A percentile compares a stretch with the other conserved stretches of the same genome.
These are phyloP conservation scores for Lontra canadensis DNA, from an alignment of 2,113 vertebrate species.

Conservation along the genomic window DNA sequence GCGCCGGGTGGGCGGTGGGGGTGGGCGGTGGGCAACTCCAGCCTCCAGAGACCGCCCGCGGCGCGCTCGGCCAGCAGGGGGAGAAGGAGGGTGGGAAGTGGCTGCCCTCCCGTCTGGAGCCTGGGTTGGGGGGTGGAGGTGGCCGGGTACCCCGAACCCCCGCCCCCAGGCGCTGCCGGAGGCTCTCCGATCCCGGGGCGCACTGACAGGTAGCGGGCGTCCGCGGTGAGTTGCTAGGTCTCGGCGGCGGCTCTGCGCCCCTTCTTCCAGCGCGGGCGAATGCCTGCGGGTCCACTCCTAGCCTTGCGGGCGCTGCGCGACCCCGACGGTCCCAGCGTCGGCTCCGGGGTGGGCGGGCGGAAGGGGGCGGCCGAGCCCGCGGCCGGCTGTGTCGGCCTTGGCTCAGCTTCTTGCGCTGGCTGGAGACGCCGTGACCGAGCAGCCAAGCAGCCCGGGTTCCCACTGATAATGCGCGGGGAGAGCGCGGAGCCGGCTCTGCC, in stretches of 20 bases:
- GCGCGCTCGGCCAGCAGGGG: background rate
- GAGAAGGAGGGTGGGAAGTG: background rate
- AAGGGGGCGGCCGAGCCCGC: background rate
- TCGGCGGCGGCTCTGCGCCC: background rate
- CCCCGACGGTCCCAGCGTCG: background rate
- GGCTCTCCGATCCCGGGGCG: background rate
- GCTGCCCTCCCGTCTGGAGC: background rate
- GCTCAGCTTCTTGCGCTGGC: background rate
- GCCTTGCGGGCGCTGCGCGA: background rate
- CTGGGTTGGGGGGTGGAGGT: background rate
- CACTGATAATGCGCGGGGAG: background rate
- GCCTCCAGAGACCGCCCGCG: background rate
- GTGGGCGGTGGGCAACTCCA: background rate
- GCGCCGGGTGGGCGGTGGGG: background rate
- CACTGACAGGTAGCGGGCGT: background rate
- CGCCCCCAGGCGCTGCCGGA: background rate
- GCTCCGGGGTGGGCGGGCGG: background rate
- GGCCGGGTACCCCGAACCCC: background rate
- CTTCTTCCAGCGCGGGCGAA: background rate
- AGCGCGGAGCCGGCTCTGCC: background rate
- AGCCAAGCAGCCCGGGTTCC: background rate
- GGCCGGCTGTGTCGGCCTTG: background rate
- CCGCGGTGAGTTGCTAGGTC: background rate
- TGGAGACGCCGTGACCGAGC: background rate
- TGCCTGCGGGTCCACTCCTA: background rate